These are phyloP conservation scores for Julus scanicus DNA, from an alignment of 2,888 invertebrate species.

Conservation along the genomic window DNA sequence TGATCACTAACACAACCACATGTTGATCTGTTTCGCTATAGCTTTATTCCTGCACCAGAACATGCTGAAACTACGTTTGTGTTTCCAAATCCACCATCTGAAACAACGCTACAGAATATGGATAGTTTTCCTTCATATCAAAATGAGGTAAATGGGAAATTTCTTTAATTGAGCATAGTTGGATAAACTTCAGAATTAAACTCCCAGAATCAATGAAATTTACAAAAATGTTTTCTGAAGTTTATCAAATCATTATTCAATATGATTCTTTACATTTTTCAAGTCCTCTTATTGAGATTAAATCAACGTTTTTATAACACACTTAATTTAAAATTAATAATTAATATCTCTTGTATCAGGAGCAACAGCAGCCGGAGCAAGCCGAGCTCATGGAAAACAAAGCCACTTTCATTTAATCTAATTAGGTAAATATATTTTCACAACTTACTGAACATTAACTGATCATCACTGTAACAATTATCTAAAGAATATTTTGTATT, in stretches of 20 bases:
- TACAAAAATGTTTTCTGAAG: too few species aligned
- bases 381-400: slow-evolving; percentile 13
- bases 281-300: too few species aligned
- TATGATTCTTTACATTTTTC: too few species aligned
- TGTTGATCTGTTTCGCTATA: not conserved
- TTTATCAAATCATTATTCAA: too few species aligned
- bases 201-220: too few species aligned
- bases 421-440: not conserved
- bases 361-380: not conserved
- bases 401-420: not conserved
- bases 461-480: not conserved
- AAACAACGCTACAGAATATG: slow-evolving; percentile 2
- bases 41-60: slow-evolving; percentile 41
- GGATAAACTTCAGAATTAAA: not conserved
- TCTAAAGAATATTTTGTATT: not conserved
- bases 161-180: not conserved
- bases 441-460: not conserved
- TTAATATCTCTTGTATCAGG: not conserved
- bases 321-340: not conserved
- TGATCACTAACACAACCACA: too few species aligned
- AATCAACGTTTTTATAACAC: not conserved
- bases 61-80: slow-evolving; percentile 51
- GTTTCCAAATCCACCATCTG: slow-evolving; percentile 53
- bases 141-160: not conserved
- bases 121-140: not conserved